Evolutionary conservation across 1,140 invertebrate genomes (phyloP).

Genomic region (Drosophila asahinai): DNA sequence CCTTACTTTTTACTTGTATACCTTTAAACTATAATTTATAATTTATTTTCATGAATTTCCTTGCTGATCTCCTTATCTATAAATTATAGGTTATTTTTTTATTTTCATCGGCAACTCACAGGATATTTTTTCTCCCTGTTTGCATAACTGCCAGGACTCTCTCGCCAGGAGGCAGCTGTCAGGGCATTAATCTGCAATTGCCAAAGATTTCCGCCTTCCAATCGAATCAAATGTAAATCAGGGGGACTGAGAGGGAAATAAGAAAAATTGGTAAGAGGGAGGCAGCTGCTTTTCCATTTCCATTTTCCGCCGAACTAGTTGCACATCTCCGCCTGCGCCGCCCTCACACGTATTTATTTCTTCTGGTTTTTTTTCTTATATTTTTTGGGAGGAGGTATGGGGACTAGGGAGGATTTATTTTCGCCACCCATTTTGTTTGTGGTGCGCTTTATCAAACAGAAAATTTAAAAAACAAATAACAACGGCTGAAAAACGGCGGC

Average conservation of each 20-base stretch:
- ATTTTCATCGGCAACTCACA: no score
- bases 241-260: slow-evolving; percentile 21
- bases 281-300: slow-evolving; percentile 53
- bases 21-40: no score
- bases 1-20: no score
- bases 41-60: no score
- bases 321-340: slow-evolving; percentile 53
- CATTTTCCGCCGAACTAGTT: slow-evolving; percentile 73
- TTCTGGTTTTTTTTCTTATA: slow-evolving; percentile 38
- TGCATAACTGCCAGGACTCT: slow-evolving; percentile 14
- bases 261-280: not conserved
- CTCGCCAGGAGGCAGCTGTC: slow-evolving; percentile 69
- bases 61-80: not conserved
- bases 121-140: not conserved
- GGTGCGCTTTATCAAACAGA: slow-evolving; percentile 81
- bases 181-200: slow-evolving; percentile 83
- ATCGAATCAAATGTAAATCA: slow-evolving; percentile 84
- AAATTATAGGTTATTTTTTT: not conserved
- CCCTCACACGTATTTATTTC: slow-evolving; percentile 53
- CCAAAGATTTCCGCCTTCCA: slow-evolving; percentile 74
- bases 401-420: slow-evolving; percentile 42
- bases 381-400: slow-evolving; percentile 8
- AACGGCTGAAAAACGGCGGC: slow-evolving; percentile 35
- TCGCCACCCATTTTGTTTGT: slow-evolving; percentile 82
- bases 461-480: slow-evolving; percentile 83